Evolutionary conservation across 2,888 invertebrate species (phyloP).

Genomic region (Hemithea aestivaria): DNA sequence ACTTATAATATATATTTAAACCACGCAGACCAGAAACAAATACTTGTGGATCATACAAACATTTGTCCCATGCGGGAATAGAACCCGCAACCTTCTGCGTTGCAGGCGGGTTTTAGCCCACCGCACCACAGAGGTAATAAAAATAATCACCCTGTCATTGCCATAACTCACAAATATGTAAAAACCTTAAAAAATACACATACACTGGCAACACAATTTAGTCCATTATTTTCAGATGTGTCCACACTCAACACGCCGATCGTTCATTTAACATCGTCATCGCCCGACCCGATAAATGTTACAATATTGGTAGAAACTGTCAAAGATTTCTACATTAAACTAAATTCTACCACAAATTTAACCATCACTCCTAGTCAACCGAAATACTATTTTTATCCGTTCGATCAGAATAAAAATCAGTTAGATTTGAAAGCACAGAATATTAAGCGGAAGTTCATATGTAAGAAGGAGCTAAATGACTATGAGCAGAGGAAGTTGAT

Average conservation of each 20-base stretch:
- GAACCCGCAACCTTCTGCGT: too few relatives aligned
- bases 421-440: slow-evolving; percentile 46
- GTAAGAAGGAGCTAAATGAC: slow-evolving; percentile 67
- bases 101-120: too few relatives aligned
- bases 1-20: too few relatives aligned
- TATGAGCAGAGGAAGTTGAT: slow-evolving; percentile 33
- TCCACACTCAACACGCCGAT: slow-evolving; percentile 75
- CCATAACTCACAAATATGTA: too few relatives aligned
- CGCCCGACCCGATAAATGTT: slow-evolving; percentile 76
- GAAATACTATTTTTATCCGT: slow-evolving; percentile 77
- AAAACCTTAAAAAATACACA: too few relatives aligned
- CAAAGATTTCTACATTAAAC: slow-evolving; percentile 77
- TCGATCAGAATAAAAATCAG: slow-evolving; percentile 53
- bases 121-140: too few relatives aligned
- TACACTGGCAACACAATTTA: slow-evolving; percentile 11
- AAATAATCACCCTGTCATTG: too few relatives aligned
- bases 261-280: slow-evolving; percentile 84
- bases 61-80: too few relatives aligned
- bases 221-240: slow-evolving; percentile 46
- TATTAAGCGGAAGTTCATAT: slow-evolving; percentile 71
- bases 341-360: slow-evolving; percentile 61
- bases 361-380: slow-evolving; percentile 70
- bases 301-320: slow-evolving; percentile 79
- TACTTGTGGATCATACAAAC: too few relatives aligned
- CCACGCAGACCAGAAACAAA: too few relatives aligned